phyloP scores from a whole-genome alignment of 2,797 vertebrate genomes.

The Ptychadena robeensis region DNA sequence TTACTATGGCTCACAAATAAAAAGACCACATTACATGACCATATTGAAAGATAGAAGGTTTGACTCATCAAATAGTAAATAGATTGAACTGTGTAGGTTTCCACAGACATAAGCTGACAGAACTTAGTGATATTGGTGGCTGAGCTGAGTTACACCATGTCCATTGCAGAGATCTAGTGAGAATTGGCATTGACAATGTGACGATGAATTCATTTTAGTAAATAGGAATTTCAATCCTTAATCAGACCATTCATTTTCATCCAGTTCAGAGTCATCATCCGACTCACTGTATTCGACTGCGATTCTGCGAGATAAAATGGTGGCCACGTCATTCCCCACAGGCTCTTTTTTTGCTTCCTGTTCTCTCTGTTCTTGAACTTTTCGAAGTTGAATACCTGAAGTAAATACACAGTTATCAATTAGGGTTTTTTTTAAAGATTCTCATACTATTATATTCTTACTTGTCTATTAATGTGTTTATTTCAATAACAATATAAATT shows the following conservation, averaged over 20 bases:
- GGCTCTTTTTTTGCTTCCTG: slow-evolving; percentile 92
- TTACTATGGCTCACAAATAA: slow-evolving; percentile 14
- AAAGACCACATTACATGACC: slow-evolving; percentile 13
- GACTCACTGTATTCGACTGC: slow-evolving; percentile 94
- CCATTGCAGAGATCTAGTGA: not conserved
- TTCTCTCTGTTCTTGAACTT: slow-evolving; percentile 91
- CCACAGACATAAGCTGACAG: slow-evolving; percentile 19
- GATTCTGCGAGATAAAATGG: slow-evolving; percentile 89
- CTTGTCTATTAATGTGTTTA: not conserved
- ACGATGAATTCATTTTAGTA: not conserved
- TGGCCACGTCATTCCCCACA: slow-evolving; percentile 90
- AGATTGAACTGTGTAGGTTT: slow-evolving; percentile 4
- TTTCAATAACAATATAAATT: no score
- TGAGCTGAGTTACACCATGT: slow-evolving; percentile 8
- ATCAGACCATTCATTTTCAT: slow-evolving; percentile 94
- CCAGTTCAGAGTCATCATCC: slow-evolving; percentile 90
- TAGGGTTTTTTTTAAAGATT: no score
- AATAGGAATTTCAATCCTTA: slow-evolving; percentile 63
- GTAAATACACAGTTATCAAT: not conserved
- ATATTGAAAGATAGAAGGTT: not conserved
- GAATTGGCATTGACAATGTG: slow-evolving; percentile 18
- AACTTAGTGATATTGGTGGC: slow-evolving; percentile 23
- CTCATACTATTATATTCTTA: not conserved
- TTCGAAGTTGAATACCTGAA: slow-evolving; percentile 88
- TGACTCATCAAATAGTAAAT: not conserved